These are phyloP conservation scores for Varanus komodoensis DNA, from an alignment of 2,113 vertebrate species.

Conservation along the genomic window DNA sequence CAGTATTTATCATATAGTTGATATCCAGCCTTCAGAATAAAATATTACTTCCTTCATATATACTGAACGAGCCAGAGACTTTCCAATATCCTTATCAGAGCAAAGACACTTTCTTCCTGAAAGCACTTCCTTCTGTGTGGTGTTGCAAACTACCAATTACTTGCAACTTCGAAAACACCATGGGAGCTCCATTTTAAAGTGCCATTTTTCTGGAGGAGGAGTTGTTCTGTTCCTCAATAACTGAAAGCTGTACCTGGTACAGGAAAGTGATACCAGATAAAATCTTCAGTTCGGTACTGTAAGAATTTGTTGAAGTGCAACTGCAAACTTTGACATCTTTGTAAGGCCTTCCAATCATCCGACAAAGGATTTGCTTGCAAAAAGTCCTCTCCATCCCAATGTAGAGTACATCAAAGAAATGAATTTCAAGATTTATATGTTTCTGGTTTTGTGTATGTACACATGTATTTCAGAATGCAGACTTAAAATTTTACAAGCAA, in stretches of 20 bases:
- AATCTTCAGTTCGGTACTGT: neutral
- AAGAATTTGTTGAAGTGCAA: neutral
- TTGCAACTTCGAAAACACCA: neutral
- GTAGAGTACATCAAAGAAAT: neutral
- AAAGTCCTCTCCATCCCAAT: neutral
- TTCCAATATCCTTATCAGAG: neutral
- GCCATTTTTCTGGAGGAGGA: neutral
- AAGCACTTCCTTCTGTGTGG: neutral
- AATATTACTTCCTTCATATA: neutral
- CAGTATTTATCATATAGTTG: neutral
- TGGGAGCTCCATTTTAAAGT: neutral
- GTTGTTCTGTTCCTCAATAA: neutral
- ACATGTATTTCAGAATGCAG: neutral
- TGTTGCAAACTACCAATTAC: neutral
- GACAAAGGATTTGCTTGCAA: neutral
- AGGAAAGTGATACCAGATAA: neutral
- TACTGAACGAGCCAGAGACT: neutral
- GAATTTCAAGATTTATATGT: neutral
- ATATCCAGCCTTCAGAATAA: neutral
- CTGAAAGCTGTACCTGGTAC: neutral
- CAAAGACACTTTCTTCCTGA: slow-evolving; percentile 7
- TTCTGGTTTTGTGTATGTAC: neutral
- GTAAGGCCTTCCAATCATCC: neutral
- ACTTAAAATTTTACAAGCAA: neutral
- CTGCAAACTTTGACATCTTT: neutral